phyloP scores from a whole-genome alignment of 2,888 invertebrate species.

The Strigamia transsilvanica region DNA sequence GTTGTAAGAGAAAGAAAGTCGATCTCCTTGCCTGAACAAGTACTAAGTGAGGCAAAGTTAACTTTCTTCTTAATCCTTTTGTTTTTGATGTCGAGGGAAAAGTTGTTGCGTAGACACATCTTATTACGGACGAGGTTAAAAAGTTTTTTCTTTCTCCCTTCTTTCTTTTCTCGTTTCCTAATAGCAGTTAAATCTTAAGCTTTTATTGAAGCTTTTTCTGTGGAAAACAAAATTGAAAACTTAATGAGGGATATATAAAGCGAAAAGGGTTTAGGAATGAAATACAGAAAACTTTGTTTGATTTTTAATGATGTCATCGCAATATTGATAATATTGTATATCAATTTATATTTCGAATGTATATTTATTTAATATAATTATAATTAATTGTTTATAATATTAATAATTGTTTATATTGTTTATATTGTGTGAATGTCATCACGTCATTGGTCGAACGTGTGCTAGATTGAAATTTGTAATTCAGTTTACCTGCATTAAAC shows the following conservation, averaged over 20 bases:
- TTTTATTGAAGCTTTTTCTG: slow-evolving; percentile 12
- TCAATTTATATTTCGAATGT: no score
- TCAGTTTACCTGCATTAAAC: no score
- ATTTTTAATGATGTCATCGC: background rate
- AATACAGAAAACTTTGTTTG: background rate
- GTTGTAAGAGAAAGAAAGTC: slow-evolving; percentile 35
- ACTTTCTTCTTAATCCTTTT: slow-evolving; percentile 35
- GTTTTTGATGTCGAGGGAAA: slow-evolving; percentile 33
- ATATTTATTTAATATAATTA: no score
- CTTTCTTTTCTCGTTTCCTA: background rate
- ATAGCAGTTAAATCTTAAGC: slow-evolving; percentile 15
- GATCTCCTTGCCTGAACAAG: slow-evolving; percentile 39
- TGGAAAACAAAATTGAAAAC: slow-evolving; percentile 19
- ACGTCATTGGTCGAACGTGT: background rate
- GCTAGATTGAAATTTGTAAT: no score
- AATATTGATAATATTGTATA: background rate
- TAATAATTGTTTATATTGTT: no score
- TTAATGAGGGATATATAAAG: slow-evolving; percentile 29
- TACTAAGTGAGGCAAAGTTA: slow-evolving; percentile 42
- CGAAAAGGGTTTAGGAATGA: background rate
- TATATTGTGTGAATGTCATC: background rate
- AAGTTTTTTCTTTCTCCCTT: background rate
- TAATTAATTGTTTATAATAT: no score
- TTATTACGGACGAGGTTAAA: slow-evolving; percentile 11
- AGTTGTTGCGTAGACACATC: slow-evolving; percentile 34